These are phyloP conservation scores for Oncorhynchus clarkii DNA, from an alignment of 2,113 vertebrate species.

Conservation along the genomic window DNA sequence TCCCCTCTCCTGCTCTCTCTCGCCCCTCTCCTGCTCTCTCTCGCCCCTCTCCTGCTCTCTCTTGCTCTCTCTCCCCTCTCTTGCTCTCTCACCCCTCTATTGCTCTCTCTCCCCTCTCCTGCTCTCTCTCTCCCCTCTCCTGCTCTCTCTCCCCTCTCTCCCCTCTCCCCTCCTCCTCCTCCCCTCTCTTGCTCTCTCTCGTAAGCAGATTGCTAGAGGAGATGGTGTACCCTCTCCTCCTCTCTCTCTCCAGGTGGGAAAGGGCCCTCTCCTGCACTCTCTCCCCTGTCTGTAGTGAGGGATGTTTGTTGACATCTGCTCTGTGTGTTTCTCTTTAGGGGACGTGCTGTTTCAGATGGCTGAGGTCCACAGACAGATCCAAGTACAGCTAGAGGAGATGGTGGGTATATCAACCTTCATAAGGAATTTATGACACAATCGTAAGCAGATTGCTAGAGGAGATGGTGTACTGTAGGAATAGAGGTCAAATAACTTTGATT, in stretches of 20 bases:
- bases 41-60: conserved; percentile 16
- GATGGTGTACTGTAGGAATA: no score
- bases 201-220: no score
- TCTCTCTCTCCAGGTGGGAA: no score
- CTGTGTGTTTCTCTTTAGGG: conserved; percentile 72
- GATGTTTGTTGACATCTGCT: neutral
- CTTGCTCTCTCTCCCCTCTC: neutral
- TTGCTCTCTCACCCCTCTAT: neutral
- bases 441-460: no score
- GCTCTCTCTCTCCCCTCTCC: no score
- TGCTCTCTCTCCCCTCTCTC: no score
- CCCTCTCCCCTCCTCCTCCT: no score
- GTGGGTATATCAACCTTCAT: no score
- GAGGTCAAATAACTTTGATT: no score
- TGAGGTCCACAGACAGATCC: conserved; percentile 97
- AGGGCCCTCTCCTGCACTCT: conserved; percentile 1
- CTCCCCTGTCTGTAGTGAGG: neutral
- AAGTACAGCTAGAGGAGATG: conserved; percentile 80
- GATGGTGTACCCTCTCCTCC: neutral
- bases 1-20: neutral
- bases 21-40: neutral
- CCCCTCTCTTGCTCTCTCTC: neutral
- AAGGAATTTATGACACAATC: no score
- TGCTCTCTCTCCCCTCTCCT: no score
- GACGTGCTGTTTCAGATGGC: conserved; percentile 99